Conservation (phyloP, 2,888 invertebrate species). For the Hypercompe scribonia region DNA sequence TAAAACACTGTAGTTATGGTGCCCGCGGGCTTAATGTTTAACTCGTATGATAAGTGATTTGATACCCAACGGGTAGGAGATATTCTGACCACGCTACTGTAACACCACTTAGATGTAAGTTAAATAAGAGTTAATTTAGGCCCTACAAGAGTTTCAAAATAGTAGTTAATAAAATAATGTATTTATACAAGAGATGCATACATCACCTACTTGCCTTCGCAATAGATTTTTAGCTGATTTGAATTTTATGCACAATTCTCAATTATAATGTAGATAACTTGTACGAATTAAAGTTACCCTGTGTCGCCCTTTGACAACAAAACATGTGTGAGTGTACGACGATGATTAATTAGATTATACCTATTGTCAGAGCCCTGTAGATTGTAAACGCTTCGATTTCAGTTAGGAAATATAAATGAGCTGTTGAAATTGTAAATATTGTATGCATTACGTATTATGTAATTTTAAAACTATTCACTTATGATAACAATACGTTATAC, state of each 20-base stretch:
- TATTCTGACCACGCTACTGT: conserved; percentile 71
- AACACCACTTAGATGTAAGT: conserved; percentile 79
- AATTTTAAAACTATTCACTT: conserved; percentile 57
- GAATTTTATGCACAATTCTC: conserved; percentile 77
- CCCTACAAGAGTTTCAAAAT: conserved; percentile 65
- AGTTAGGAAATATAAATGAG: conserved; percentile 45
- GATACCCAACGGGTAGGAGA: conserved; percentile 55
- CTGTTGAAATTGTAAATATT: conserved; percentile 56
- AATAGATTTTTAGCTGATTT: conserved; percentile 76
- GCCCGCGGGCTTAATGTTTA: conserved; percentile 61
- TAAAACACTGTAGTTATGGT: conserved; percentile 64
- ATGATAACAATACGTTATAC: conserved; percentile 51
- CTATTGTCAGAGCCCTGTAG: conserved; percentile 47
- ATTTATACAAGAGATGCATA: conserved; percentile 69
- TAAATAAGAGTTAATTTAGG: conserved; percentile 58
- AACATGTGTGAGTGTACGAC: conserved; percentile 50
- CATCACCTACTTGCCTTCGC: conserved; percentile 84
- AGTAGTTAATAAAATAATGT: conserved; percentile 53
- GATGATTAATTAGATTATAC: conserved; percentile 45
- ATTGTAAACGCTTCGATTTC: conserved; percentile 46
- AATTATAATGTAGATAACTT: conserved; percentile 64
- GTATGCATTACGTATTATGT: conserved; percentile 53
- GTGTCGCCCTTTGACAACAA: conserved; percentile 61
- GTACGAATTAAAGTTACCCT: conserved; percentile 79
- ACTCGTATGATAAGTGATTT: conserved; percentile 60